A percentile compares a stretch with the other conserved stretches of the same genome.
Evolutionary conservation across 2,797 vertebrate genomes (phyloP).

Genomic region (Sphenodon punctatus): DNA sequence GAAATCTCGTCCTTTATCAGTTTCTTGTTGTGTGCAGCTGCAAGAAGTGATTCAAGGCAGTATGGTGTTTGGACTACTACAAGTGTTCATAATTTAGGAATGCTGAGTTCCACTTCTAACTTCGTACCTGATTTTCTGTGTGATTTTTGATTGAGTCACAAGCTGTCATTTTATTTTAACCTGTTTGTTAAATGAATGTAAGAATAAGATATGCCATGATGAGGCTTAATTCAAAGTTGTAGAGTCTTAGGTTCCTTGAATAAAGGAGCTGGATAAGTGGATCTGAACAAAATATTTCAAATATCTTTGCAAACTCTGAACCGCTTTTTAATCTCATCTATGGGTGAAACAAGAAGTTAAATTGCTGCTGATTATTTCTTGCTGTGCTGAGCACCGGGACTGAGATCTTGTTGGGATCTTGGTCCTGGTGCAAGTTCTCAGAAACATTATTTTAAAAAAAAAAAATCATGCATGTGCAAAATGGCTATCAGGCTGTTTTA

Average conservation of each 20-base stretch:
- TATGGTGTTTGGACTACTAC: neutral
- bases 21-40: neutral
- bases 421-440: too few relatives aligned
- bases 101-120: fast-evolving
- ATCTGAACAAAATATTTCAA: neutral
- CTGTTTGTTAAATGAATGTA: neutral
- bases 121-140: neutral
- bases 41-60: neutral
- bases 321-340: neutral
- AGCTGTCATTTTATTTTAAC: fast-evolving
- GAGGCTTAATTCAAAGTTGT: neutral
- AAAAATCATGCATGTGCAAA: too few relatives aligned
- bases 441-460: too few relatives aligned
- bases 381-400: too few relatives aligned
- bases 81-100: neutral
- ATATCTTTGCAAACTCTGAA: neutral
- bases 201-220: neutral
- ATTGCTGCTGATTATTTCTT: too few relatives aligned
- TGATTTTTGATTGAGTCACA: neutral
- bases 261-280: neutral
- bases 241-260: neutral
- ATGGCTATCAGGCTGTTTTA: too few relatives aligned
- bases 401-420: too few relatives aligned
- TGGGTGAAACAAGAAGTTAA: too few relatives aligned
- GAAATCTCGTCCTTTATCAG: too few relatives aligned